These are phyloP conservation scores for Python bivittatus DNA, from an alignment of 2,113 vertebrate species.

Conservation along the genomic window DNA sequence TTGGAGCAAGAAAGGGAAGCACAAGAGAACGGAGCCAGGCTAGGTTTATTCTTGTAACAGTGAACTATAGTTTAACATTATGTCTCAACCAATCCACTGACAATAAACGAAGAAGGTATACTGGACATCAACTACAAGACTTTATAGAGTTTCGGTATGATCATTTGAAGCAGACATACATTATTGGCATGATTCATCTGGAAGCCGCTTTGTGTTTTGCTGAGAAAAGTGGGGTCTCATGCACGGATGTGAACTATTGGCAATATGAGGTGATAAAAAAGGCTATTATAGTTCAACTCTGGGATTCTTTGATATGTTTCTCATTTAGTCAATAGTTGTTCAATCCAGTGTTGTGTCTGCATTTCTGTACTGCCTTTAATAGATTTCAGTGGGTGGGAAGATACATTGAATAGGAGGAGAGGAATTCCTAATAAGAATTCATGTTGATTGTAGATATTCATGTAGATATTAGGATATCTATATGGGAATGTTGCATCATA, in stretches of 20 bases:
- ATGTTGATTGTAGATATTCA: not conserved
- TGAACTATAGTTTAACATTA: not conserved
- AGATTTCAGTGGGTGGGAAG: not conserved
- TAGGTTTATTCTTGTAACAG: not conserved
- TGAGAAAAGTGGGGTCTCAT: not conserved
- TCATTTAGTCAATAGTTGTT: not conserved
- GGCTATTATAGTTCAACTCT: not conserved
- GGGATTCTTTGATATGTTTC: not conserved
- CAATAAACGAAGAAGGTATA: not conserved
- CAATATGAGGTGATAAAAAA: not conserved
- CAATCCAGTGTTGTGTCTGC: not conserved
- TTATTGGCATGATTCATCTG: not conserved
- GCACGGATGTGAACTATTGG: not conserved
- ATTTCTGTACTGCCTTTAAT: not conserved
- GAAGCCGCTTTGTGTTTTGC: not conserved
- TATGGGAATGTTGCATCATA: not conserved
- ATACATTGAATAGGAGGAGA: not conserved
- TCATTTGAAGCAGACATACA: not conserved
- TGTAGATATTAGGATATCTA: not conserved
- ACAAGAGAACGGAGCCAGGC: not conserved
- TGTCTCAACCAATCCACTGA: not conserved
- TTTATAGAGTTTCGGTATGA: not conserved
- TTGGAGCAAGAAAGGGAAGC: not conserved
- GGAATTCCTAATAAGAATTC: not conserved
- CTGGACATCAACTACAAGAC: not conserved